Base-by-base conservation (phyloP, 1,140 invertebrate genomes). In the Galendromus occidentalis region DNA sequence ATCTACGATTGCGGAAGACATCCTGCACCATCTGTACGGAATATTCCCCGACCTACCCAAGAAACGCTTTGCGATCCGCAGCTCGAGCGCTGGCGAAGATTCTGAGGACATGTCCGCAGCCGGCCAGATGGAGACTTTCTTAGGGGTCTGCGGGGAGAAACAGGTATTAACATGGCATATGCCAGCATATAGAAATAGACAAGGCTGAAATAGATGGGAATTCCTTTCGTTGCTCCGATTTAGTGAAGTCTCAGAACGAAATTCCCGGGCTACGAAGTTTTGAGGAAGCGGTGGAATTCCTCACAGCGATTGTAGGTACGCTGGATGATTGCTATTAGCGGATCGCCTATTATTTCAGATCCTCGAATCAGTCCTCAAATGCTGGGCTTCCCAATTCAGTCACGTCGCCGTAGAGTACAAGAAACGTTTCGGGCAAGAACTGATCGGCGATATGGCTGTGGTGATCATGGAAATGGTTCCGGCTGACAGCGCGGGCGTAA, bases 111-210 rank as follows among this genome's bases (percentile, higher is more conserved):
- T 72, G 1, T 88, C 86, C 1, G 82, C 84, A 1, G 86, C 87
- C n/a, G 86, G 87, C 18, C 86, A 89, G 77, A 86, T 88, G 74
- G 81, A 82, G 45, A 88, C 85, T 0, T 80, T 83, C 66, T 74
- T 89, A 1, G 84, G 85, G 2, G 80, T 85, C 42, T 73, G 73
- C 29, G 75, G 71, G 7, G 71, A 68, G 25, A 59, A 59, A 59
- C 25, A 59, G 51, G 51, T 59, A 29, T 25, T 39, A 4, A 39
- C 33, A 39, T 39, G 33, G 33, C 4, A 39, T 39, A 39, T 39
- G n/a, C n/a, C n/a, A n/a, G n/a, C n/a, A n/a, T n/a, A n/a, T n/a
- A n/a, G n/a, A n/a, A n/a, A n/a, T n/a, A n/a, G n/a, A n/a, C n/a
- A n/a, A n/a, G n/a, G n/a, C n/a, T n/a, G n/a, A n/a, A n/a, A n/a